Conservation (phyloP, 2,113 vertebrate species). For the Ramphastos sulfuratus region DNA sequence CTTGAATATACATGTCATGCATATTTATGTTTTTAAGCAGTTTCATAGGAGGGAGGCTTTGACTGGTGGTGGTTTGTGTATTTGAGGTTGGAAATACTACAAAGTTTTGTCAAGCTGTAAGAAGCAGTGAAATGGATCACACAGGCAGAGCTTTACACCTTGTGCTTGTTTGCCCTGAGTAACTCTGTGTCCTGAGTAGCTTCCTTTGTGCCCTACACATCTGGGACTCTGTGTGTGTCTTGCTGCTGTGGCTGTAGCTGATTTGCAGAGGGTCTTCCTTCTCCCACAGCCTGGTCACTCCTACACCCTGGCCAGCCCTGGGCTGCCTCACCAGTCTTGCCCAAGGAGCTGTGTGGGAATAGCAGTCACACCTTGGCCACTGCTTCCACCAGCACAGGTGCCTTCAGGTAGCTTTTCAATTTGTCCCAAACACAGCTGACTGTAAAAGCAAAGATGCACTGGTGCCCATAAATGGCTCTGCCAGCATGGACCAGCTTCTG, state of each 20-base stretch:
- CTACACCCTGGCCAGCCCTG: not conserved
- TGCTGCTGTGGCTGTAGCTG: not conserved
- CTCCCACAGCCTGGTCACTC: not conserved
- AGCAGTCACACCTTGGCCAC: not conserved
- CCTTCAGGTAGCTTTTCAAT: not conserved
- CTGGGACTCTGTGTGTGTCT: not conserved
- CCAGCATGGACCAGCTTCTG: not conserved
- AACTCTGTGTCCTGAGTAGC: not conserved
- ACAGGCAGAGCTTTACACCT: not conserved
- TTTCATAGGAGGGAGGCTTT: not conserved
- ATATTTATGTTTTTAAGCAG: not conserved
- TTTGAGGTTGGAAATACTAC: not conserved
- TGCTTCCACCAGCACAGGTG: not conserved
- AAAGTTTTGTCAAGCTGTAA: not conserved
- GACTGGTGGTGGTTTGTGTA: not conserved
- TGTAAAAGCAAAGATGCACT: not conserved
- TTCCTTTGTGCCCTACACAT: rapidly evolving
- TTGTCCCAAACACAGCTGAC: not conserved
- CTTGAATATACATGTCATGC: not conserved
- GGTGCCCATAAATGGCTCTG: not conserved
- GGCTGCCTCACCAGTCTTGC: not conserved
- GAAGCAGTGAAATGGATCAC: not conserved
- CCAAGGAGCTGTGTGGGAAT: not conserved
- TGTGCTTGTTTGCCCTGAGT: not conserved
- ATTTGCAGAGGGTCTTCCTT: not conserved